These are phyloP conservation scores for Brachyistius frenatus DNA, from an alignment of 2,113 vertebrate genomes.

Conservation along the genomic window DNA sequence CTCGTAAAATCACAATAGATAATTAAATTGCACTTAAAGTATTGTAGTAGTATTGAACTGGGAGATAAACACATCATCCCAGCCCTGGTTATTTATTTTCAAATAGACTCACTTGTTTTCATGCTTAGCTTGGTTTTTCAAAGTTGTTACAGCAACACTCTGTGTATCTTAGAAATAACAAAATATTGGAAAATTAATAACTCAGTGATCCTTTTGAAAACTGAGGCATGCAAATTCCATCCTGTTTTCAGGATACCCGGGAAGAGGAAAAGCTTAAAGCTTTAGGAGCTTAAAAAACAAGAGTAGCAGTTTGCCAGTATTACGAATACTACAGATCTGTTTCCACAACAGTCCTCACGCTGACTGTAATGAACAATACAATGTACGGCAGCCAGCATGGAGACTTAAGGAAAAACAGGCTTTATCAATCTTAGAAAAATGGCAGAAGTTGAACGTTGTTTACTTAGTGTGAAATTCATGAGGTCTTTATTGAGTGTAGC, in stretches of 20 bases:
- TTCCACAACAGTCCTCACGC: neutral
- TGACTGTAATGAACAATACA: too few relatives aligned
- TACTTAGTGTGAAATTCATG: conserved; percentile 2
- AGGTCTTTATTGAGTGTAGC: conserved; percentile 29
- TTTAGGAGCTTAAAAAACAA: neutral
- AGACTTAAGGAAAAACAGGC: conserved; percentile 6
- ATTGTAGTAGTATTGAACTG: too few relatives aligned
- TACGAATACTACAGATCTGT: neutral
- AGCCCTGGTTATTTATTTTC: too few relatives aligned
- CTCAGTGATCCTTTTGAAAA: conserved; percentile 1
- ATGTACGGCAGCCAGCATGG: neutral
- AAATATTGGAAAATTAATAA: neutral
- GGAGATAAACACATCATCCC: too few relatives aligned
- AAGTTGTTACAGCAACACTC: neutral
- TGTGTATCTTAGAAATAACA: neutral
- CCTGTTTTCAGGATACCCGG: neutral
- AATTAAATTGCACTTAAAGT: too few relatives aligned
- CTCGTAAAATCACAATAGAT: too few relatives aligned
- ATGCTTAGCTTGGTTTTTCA: too few relatives aligned
- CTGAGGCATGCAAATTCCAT: neutral
- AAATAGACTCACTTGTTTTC: too few relatives aligned
- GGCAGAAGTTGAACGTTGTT: conserved; percentile 26
- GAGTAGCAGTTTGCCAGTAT: neutral
- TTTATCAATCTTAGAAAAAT: too few relatives aligned
- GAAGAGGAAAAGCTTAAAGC: neutral